Percentiles rank a stretch among this genome's conserved stretches.
Conservation (phyloP, 2,797 vertebrate species). For the Alosa sapidissima region DNA sequence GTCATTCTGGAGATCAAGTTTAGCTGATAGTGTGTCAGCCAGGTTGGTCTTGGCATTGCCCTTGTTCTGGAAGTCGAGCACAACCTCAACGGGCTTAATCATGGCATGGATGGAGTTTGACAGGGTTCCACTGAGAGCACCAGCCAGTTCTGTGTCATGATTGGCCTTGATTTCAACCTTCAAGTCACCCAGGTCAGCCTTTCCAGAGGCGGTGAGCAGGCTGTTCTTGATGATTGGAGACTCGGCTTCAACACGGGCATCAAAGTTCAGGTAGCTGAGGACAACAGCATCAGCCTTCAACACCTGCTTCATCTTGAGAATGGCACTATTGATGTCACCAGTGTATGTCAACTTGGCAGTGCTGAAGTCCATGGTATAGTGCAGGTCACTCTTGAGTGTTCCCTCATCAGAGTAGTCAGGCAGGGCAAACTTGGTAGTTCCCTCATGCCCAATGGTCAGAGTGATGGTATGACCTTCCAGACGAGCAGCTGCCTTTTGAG, state of each 20-base stretch:
- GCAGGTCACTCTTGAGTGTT: slow-evolving; percentile 68
- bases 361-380: slow-evolving; percentile 67
- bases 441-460: slow-evolving; percentile 70
- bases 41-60: slow-evolving; percentile 81
- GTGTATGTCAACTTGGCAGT: slow-evolving; percentile 67
- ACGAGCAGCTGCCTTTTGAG: slow-evolving; percentile 70
- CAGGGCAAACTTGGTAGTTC: slow-evolving; percentile 70
- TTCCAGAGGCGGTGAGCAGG: slow-evolving; percentile 72
- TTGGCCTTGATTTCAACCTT: slow-evolving; percentile 77
- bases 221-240: slow-evolving; percentile 80
- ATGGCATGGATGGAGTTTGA: slow-evolving; percentile 77
- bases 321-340: slow-evolving; percentile 73
- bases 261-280: slow-evolving; percentile 69
- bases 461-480: slow-evolving; percentile 67
- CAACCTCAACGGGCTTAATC: slow-evolving; percentile 71
- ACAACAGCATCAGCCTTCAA: slow-evolving; percentile 70
- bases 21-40: slow-evolving; percentile 75
- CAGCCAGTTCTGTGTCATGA: slow-evolving; percentile 80
- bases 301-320: slow-evolving; percentile 80
- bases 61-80: slow-evolving; percentile 80
- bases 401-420: slow-evolving; percentile 72
- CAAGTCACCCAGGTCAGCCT: slow-evolving; percentile 68
- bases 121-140: slow-evolving; percentile 75
- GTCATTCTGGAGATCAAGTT: slow-evolving; percentile 87
- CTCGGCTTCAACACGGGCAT: slow-evolving; percentile 77